Conservation (phyloP, 2,797 vertebrate species). For the Falco berigora region DNA sequence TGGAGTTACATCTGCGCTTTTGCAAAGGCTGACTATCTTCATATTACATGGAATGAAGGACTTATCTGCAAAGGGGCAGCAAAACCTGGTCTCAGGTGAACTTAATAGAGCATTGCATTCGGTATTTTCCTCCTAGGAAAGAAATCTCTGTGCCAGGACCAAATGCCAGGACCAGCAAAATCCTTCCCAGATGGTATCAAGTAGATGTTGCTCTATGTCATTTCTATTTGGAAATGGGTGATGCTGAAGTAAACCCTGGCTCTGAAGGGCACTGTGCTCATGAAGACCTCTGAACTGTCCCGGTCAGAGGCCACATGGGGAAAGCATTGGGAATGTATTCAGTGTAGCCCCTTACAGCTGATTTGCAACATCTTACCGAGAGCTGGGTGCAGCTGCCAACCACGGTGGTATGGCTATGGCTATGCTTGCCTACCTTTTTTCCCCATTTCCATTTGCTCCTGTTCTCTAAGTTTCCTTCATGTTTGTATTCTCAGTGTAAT, state of each 20-base stretch:
- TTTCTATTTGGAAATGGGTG: not conserved
- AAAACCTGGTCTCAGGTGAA: not conserved
- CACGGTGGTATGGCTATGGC: no score
- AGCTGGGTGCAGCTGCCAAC: no score
- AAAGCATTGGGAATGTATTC: no score
- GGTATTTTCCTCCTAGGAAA: not conserved
- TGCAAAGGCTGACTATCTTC: not conserved
- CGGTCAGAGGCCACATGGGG: no score
- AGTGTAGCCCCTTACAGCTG: no score
- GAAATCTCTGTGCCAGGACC: not conserved
- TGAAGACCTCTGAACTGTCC: not conserved
- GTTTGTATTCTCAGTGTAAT: no score
- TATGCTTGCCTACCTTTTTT: no score
- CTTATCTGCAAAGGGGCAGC: not conserved
- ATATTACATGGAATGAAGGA: not conserved
- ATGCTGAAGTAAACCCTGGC: not conserved
- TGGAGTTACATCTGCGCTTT: not conserved
- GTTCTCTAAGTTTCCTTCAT: no score
- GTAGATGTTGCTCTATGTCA: not conserved
- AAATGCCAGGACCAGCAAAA: not conserved
- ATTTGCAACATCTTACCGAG: no score
- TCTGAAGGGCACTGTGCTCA: not conserved
- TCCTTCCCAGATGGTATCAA: not conserved
- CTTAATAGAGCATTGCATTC: not conserved
- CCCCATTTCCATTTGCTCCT: no score